A percentile compares a stretch with the other conserved stretches of the same genome.
These are phyloP conservation scores for Pelobates cultripes DNA, from an alignment of 2,797 vertebrate species.

Conservation along the genomic window DNA sequence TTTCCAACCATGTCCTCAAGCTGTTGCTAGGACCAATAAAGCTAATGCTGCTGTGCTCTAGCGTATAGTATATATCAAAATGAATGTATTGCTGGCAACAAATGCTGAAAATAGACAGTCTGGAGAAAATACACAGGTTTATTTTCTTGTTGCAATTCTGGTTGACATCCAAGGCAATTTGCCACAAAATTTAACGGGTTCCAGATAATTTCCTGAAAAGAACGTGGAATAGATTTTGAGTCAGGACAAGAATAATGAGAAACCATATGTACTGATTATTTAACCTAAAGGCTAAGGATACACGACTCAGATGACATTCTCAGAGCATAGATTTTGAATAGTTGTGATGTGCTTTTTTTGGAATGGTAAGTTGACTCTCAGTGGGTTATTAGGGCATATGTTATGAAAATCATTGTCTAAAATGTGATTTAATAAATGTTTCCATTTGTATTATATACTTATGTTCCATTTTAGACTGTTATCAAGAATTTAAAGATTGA, in stretches of 20 bases:
- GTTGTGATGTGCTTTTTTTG: conserved; percentile 7
- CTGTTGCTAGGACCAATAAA: no score
- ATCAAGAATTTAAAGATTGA: not conserved
- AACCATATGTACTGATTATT: conserved; percentile 46
- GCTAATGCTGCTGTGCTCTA: no score
- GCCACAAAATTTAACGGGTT: conserved; percentile 58
- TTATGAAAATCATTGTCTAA: not conserved
- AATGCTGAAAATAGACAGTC: conserved; percentile 34
- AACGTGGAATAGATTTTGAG: conserved; percentile 35
- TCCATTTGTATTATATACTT: not conserved
- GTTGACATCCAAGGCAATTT: conserved; percentile 53
- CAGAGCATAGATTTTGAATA: not conserved
- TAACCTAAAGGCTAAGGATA: conserved; percentile 6
- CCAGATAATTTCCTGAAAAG: conserved; percentile 58
- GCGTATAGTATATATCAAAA: not conserved
- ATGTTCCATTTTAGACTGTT: not conserved
- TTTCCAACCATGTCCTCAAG: no score
- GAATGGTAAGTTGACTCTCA: not conserved
- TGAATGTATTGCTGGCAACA: not conserved
- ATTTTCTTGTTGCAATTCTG: conserved; percentile 39
- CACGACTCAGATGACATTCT: conserved; percentile 2
- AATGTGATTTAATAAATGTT: conserved; percentile 4
- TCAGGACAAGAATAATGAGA: conserved; percentile 45
- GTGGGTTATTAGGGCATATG: not conserved
- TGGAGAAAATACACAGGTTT: conserved; percentile 13